These are phyloP conservation scores for Eubasilissa regina DNA, from an alignment of 1,140 invertebrate genomes.

Conservation along the genomic window DNA sequence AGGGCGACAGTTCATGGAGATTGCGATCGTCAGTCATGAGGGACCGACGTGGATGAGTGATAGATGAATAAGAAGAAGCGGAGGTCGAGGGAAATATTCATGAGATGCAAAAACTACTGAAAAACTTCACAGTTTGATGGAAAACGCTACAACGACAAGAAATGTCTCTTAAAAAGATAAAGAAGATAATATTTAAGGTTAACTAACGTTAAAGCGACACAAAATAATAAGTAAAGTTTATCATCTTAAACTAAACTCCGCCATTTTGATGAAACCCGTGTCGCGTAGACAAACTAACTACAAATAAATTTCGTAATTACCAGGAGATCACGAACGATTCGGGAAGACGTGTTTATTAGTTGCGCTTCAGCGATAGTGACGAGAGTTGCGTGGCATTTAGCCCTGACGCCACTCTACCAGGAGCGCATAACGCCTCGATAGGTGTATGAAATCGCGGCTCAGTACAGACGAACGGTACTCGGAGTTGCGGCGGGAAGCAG, in stretches of 20 bases:
- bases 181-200: not conserved
- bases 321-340: constrained; percentile 29
- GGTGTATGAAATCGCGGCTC: not conserved
- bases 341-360: constrained; percentile 5
- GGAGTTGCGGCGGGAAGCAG: not conserved
- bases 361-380: not conserved
- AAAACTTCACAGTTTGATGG: not conserved
- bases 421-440: constrained; percentile 15
- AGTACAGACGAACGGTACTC: not conserved
- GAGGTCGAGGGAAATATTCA: not conserved
- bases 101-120: not conserved
- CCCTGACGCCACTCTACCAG: constrained; percentile 24
- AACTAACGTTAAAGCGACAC: not conserved
- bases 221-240: not conserved
- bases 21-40: too few species aligned
- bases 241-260: not conserved
- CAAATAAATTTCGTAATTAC: constrained; percentile 27
- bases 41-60: too few species aligned
- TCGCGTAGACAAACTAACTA: constrained; percentile 17
- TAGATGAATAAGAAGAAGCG: not conserved
- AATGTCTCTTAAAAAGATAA: not conserved
- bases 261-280: constrained; percentile 25
- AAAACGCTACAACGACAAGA: not conserved
- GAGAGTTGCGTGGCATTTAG: not conserved
- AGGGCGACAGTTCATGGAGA: too few species aligned